A percentile compares a stretch with the other conserved stretches of the same genome.
phyloP scores from a whole-genome alignment of 2,888 invertebrate genomes.

The Hecatera dysodea region DNA sequence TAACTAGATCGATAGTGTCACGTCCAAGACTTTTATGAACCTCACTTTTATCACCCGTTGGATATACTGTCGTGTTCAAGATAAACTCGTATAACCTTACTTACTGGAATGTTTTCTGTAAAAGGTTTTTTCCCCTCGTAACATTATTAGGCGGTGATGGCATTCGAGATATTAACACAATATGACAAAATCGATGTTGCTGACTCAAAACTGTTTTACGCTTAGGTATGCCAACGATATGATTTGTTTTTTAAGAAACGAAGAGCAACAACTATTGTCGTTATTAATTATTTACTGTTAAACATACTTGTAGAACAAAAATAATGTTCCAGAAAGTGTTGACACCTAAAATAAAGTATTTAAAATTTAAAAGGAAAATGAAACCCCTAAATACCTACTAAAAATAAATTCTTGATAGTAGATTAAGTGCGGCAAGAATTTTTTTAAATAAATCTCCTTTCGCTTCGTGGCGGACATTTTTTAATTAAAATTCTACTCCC shows the following conservation, averaged over 20 bases:
- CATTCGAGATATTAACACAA: conserved; percentile 2
- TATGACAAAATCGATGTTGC: not conserved
- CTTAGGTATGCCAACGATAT: not conserved
- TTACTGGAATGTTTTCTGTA: conserved; percentile 8
- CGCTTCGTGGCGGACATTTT: conserved; percentile 67
- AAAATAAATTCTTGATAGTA: conserved; percentile 53
- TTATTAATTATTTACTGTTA: not conserved
- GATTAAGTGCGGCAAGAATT: conserved; percentile 49
- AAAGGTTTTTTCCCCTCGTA: conserved; percentile 22
- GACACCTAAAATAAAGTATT: not conserved
- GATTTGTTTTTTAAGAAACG: conserved; percentile 2
- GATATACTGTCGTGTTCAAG: conserved; percentile 2
- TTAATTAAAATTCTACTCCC: conserved; percentile 75
- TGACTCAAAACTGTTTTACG: not conserved
- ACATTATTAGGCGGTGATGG: conserved; percentile 21
- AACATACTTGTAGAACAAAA: not conserved
- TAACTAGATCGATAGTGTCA: conserved; percentile 9
- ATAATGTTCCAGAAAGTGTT: too few relatives aligned
- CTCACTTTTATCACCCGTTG: conserved; percentile 27
- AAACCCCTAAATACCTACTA: conserved; percentile 20
- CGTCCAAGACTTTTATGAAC: conserved; percentile 12
- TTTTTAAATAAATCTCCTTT: conserved; percentile 64
- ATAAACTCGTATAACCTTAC: conserved; percentile 5
- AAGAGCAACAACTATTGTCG: not conserved
- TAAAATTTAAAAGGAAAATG: conserved; percentile 14